These are phyloP conservation scores for Channa maculata DNA, from an alignment of 2,113 vertebrate genomes.

Conservation along the genomic window DNA sequence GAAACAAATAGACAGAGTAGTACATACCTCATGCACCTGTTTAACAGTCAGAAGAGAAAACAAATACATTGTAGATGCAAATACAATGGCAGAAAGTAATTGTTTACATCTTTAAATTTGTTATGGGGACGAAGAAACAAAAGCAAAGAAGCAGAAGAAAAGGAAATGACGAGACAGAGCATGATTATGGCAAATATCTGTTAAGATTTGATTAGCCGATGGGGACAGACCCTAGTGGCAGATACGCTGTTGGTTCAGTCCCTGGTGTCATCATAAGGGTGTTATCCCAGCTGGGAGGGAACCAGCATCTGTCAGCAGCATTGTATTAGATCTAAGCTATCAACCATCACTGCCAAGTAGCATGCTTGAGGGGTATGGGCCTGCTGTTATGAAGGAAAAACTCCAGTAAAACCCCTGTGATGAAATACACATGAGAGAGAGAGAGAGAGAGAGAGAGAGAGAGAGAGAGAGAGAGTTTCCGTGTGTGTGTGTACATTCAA, in stretches of 20 bases:
- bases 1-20: too few species aligned
- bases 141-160: not conserved
- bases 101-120: too few species aligned
- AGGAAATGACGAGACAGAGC: not conserved
- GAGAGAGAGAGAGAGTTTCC: too few species aligned
- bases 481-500: not conserved
- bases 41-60: too few species aligned
- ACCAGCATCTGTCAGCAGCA: conserved; percentile 16
- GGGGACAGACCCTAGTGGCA: conserved; percentile 1
- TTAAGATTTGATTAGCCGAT: conserved; percentile 1
- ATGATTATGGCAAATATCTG: not conserved
- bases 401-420: not conserved
- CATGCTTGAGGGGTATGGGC: conserved; percentile 33
- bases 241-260: not conserved
- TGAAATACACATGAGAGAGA: not conserved
- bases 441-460: too few species aligned
- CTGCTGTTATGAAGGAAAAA: conserved; percentile 34
- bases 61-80: too few species aligned
- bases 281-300: conserved; percentile 38
- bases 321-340: not conserved
- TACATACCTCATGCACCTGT: too few species aligned
- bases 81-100: too few species aligned
- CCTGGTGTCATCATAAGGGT: conserved; percentile 1
- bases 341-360: not conserved
- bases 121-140: not conserved